Conservation (phyloP, 2,113 vertebrate genomes). For the Aptenodytes forsteri region DNA sequence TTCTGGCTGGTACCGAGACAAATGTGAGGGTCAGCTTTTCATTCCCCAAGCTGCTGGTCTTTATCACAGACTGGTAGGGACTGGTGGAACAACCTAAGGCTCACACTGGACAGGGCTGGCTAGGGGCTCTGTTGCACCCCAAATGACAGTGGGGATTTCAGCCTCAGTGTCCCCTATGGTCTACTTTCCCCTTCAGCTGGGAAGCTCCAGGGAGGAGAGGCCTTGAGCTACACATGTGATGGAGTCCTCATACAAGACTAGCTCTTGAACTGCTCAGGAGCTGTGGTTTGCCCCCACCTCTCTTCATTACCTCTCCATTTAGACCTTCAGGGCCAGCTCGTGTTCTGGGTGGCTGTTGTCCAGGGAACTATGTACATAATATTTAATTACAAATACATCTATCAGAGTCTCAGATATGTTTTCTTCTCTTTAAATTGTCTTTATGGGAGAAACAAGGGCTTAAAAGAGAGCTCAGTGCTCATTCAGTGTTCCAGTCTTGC, state of each 20-base stretch:
- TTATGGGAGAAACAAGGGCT: background rate
- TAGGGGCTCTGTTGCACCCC: background rate
- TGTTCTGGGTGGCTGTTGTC: background rate
- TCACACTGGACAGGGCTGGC: background rate
- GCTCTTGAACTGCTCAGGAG: background rate
- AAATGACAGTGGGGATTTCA: background rate
- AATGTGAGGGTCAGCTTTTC: background rate
- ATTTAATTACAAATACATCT: background rate
- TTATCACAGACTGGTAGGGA: background rate
- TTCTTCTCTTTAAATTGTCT: background rate
- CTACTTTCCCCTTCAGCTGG: background rate
- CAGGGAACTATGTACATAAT: background rate
- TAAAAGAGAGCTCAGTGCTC: background rate
- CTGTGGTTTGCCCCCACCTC: background rate
- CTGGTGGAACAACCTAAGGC: background rate
- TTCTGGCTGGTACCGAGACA: background rate
- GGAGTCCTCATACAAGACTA: background rate
- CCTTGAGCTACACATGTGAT: background rate
- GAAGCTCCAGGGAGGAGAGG: background rate
- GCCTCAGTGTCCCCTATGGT: background rate
- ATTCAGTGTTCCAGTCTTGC: background rate
- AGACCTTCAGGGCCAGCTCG: background rate
- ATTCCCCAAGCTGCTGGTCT: background rate
- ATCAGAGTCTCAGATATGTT: background rate
- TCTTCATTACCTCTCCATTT: background rate